Evolutionary conservation across 1,140 invertebrate genomes (phyloP).

Genomic region (Cyclina sinensis): DNA sequence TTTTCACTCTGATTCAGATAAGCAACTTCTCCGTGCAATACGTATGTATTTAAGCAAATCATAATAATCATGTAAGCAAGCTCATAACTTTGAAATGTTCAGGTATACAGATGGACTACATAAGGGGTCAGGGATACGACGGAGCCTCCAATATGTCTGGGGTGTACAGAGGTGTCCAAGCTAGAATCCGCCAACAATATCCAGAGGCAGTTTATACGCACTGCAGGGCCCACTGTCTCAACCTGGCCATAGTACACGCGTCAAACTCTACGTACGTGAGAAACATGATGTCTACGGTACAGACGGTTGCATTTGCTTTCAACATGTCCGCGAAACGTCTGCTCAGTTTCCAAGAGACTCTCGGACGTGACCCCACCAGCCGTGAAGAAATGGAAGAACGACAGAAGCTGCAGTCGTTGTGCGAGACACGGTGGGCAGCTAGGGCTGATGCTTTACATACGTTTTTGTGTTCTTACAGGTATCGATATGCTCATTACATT

Average conservation of each 20-base stretch:
- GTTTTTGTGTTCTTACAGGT: constrained; percentile 53
- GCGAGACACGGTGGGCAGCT: constrained; percentile 60
- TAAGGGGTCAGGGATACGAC: constrained; percentile 60
- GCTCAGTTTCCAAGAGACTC: background rate
- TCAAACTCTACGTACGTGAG: constrained; percentile 6
- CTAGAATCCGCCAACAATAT: constrained; percentile 1
- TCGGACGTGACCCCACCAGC: background rate
- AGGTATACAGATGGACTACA: constrained; percentile 10
- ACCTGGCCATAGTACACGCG: constrained; percentile 64
- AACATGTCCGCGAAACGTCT: constrained; percentile 56
- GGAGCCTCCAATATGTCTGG: constrained; percentile 56
- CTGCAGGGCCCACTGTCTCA: constrained; percentile 66
- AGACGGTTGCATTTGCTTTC: constrained; percentile 61
- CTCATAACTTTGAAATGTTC: no score
- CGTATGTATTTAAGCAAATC: no score
- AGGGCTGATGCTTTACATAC: constrained; percentile 48
- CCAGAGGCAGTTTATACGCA: constrained; percentile 63
- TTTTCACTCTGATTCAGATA: no score
- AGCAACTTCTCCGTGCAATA: no score
- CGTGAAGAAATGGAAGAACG: constrained; percentile 43
- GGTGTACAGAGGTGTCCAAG: constrained; percentile 49
- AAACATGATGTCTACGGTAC: constrained; percentile 60
- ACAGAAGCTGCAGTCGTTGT: constrained; percentile 9
- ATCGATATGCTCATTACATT: background rate
- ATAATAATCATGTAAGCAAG: no score